phyloP scores from a whole-genome alignment of 1,140 invertebrate genomes.

The Dendrolimus punctatus region DNA sequence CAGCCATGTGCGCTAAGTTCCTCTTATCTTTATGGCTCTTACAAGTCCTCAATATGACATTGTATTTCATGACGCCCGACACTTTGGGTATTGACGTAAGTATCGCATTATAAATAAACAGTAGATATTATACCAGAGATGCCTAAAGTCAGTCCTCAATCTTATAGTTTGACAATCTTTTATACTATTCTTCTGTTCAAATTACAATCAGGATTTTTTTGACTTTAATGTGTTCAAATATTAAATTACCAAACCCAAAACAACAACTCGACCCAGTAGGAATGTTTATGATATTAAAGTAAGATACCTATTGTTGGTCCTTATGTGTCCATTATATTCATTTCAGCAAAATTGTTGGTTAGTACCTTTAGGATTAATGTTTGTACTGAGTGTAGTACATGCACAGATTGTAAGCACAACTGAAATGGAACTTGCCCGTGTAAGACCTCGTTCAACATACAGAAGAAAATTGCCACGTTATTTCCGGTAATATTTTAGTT shows the following conservation, averaged over 20 bases:
- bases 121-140: not conserved
- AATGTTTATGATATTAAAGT: not conserved
- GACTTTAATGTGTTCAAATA: not conserved
- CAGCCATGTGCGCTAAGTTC: slow-evolving; percentile 78
- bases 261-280: not conserved
- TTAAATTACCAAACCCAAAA: no score
- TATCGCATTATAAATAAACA: not conserved
- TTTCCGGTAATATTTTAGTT: slow-evolving; percentile 40
- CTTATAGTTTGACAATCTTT: no score
- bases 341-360: slow-evolving; percentile 66
- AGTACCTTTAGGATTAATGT: slow-evolving; percentile 85
- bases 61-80: slow-evolving; percentile 55
- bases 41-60: slow-evolving; percentile 78
- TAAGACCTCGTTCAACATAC: slow-evolving; percentile 50
- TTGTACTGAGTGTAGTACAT: slow-evolving; percentile 88
- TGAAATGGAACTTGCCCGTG: slow-evolving; percentile 58
- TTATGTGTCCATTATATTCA: slow-evolving; percentile 4
- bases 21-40: slow-evolving; percentile 84
- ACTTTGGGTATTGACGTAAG: slow-evolving; percentile 48
- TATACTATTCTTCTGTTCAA: not conserved
- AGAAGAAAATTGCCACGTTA: slow-evolving; percentile 54
- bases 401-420: slow-evolving; percentile 92
- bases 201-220: not conserved
- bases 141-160: no score
- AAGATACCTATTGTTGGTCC: slow-evolving; percentile 4